These are phyloP conservation scores for Aporophyla nigra DNA, from an alignment of 2,888 invertebrate species.

Conservation along the genomic window DNA sequence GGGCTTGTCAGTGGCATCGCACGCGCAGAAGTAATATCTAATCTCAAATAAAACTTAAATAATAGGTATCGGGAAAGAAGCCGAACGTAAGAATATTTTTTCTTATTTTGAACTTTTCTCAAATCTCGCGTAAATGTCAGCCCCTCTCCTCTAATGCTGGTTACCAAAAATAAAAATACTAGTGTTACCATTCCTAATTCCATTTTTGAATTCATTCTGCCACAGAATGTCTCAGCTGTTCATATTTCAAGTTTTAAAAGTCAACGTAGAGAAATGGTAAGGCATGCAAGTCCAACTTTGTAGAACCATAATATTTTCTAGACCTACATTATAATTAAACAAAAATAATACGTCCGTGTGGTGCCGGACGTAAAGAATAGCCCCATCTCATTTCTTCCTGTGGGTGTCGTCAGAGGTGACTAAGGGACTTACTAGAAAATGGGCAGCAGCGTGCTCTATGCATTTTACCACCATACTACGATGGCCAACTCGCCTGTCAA, in stretches of 20 bases:
- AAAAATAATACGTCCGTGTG: no score
- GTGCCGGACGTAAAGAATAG: no score
- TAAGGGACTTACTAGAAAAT: no score
- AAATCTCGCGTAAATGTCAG: not conserved
- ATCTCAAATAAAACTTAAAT: slow-evolving; percentile 6
- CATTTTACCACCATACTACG: no score
- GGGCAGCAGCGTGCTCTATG: no score
- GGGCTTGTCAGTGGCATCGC: slow-evolving; percentile 12
- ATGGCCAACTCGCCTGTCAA: no score
- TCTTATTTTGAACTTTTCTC: not conserved
- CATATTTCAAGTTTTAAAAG: slow-evolving; percentile 13
- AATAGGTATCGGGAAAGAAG: no score
- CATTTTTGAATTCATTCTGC: slow-evolving; percentile 2
- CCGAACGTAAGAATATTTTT: not conserved
- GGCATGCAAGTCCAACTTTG: slow-evolving; percentile 9
- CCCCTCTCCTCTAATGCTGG: not conserved
- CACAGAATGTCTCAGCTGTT: slow-evolving; percentile 16
- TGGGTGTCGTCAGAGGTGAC: no score
- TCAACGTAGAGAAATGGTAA: slow-evolving; percentile 10
- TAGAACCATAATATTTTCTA: slow-evolving; percentile 5
- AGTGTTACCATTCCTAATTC: not conserved
- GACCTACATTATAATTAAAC: not conserved
- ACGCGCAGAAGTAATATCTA: slow-evolving; percentile 24
- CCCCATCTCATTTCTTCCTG: no score
- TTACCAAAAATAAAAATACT: not conserved